phyloP scores from a whole-genome alignment of 2,888 invertebrate genomes.

The Troglohyphantes excavatus region DNA sequence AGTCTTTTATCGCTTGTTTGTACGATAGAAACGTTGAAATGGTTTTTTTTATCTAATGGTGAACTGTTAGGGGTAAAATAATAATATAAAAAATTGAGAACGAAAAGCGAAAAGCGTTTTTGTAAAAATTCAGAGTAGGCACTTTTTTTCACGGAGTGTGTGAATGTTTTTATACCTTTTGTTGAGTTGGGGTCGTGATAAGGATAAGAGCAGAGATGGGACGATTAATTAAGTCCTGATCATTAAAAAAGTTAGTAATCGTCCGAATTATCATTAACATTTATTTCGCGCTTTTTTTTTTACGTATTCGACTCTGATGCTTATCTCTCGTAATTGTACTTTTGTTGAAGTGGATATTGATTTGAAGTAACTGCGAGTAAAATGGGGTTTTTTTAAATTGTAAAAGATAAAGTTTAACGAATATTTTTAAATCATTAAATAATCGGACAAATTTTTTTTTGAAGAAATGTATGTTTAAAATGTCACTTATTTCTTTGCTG shows the following conservation, averaged over 20 bases:
- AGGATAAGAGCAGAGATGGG: conserved; percentile 45
- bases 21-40: conserved; percentile 14
- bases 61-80: background rate
- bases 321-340: conserved; percentile 27
- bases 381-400: background rate
- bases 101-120: background rate
- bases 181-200: conserved; percentile 29
- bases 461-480: too few species aligned
- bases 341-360: conserved; percentile 42
- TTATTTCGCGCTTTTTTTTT: conserved; percentile 32
- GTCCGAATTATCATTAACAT: conserved; percentile 55
- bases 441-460: too few species aligned
- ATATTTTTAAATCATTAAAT: too few species aligned
- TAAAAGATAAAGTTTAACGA: too few species aligned
- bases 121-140: conserved; percentile 43
- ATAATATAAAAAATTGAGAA: background rate
- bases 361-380: background rate
- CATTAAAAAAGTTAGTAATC: conserved; percentile 65
- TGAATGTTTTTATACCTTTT: conserved; percentile 63
- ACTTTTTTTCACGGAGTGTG: conserved; percentile 58
- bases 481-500: too few species aligned
- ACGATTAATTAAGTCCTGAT: conserved; percentile 59
- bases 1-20: conserved; percentile 71
- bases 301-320: conserved; percentile 2
- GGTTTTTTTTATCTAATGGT: conserved; percentile 20